phyloP scores from a whole-genome alignment of 2,888 invertebrate species.

The Fissipunctia ypsillon region DNA sequence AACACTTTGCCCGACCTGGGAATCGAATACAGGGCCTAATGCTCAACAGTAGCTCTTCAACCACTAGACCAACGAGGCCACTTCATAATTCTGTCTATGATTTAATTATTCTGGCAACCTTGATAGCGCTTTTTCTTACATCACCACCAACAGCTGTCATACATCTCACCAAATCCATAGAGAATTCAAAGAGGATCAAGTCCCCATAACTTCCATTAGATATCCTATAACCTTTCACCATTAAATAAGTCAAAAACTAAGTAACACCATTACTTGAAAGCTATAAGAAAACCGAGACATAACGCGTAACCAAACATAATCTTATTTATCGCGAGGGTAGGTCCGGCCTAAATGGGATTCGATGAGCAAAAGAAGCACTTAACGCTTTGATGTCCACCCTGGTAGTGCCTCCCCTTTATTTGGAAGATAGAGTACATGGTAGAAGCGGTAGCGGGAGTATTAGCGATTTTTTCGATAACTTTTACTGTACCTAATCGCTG shows the following conservation, averaged over 20 bases:
- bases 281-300: slow-evolving; percentile 75
- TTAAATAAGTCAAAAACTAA: slow-evolving; percentile 67
- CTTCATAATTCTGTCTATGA: not conserved
- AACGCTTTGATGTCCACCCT: slow-evolving; percentile 90
- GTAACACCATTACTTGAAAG: slow-evolving; percentile 68
- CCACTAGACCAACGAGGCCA: not conserved
- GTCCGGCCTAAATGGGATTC: slow-evolving; percentile 82
- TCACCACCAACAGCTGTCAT: not conserved
- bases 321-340: slow-evolving; percentile 88
- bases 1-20: not conserved
- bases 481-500: not conserved
- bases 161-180: slow-evolving; percentile 19
- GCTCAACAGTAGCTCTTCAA: not conserved
- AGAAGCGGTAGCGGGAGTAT: slow-evolving; percentile 8
- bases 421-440: slow-evolving; percentile 17
- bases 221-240: slow-evolving; percentile 57
- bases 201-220: slow-evolving; percentile 54
- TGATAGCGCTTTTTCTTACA: not conserved
- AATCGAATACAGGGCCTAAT: not conserved
- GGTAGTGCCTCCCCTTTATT: slow-evolving; percentile 78
- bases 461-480: not conserved
- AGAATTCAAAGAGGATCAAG: slow-evolving; percentile 44
- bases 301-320: slow-evolving; percentile 82
- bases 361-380: slow-evolving; percentile 87
- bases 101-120: not conserved